Evolutionary conservation across 2,113 vertebrate genomes (phyloP).

Genomic region (Peromyscus polionotus): DNA sequence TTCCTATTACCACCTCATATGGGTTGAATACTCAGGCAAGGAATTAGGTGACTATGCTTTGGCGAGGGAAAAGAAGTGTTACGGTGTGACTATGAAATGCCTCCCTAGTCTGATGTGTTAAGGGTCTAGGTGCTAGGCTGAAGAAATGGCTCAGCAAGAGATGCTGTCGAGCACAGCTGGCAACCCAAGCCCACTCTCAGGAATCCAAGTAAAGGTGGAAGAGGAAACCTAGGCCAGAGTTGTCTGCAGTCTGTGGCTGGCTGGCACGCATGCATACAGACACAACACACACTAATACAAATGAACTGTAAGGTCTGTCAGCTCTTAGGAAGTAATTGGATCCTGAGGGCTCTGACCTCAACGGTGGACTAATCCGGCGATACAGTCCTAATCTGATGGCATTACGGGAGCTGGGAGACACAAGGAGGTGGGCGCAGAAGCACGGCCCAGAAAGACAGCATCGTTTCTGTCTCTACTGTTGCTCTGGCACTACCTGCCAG

Average conservation of each 20-base stretch:
- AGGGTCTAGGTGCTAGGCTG: neutral
- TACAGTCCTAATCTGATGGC: neutral
- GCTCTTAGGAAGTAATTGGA: neutral
- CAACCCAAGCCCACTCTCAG: neutral
- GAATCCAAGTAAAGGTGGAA: neutral
- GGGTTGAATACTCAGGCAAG: neutral
- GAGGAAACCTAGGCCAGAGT: neutral
- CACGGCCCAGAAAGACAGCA: neutral
- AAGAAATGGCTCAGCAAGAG: neutral
- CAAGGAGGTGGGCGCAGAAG: neutral
- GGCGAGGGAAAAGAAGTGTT: neutral
- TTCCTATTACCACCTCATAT: neutral
- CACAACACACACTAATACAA: neutral
- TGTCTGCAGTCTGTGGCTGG: neutral
- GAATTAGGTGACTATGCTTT: slow-evolving; percentile 30
- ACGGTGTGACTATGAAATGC: neutral
- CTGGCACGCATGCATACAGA: neutral
- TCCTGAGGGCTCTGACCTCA: neutral
- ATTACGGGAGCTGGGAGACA: neutral
- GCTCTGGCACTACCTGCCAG: neutral
- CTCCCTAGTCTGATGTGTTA: neutral
- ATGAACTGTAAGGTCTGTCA: neutral
- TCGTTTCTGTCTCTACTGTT: neutral
- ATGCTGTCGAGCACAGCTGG: neutral
- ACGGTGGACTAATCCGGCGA: neutral